These are phyloP conservation scores for Galerucella pusilla DNA, from an alignment of 2,888 invertebrate species.

Conservation along the genomic window DNA sequence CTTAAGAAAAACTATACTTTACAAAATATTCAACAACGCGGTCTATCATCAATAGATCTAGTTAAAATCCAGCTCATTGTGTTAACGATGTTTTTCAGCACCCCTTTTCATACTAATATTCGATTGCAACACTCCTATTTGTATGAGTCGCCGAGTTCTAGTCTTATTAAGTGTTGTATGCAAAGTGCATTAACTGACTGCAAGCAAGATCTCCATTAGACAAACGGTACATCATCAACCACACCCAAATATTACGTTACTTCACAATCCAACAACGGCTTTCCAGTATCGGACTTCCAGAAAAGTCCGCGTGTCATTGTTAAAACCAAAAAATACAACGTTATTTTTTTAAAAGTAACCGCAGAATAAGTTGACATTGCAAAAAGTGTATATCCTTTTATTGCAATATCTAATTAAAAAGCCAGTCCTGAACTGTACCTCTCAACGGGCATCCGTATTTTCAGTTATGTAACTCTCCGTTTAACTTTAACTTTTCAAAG, in stretches of 20 bases:
- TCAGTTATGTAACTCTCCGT: slow-evolving; percentile 37
- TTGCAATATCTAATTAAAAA: too few species aligned
- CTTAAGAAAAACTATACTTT: not conserved
- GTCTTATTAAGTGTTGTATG: not conserved
- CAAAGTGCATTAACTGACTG: slow-evolving; percentile 13
- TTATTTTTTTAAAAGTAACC: not conserved
- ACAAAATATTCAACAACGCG: not conserved
- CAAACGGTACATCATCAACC: slow-evolving; percentile 36
- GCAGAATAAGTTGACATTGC: too few species aligned
- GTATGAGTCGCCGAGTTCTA: not conserved
- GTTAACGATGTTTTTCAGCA: not conserved
- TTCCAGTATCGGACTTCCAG: slow-evolving; percentile 1
- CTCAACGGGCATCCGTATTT: slow-evolving; percentile 32
- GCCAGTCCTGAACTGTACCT: not conserved
- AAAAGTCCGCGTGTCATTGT: too few species aligned
- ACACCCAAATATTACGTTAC: slow-evolving; percentile 41
- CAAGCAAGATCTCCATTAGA: slow-evolving; percentile 34
- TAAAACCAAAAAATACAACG: not conserved
- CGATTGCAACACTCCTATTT: not conserved
- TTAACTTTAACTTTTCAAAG: slow-evolving; percentile 32
- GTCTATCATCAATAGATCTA: not conserved
- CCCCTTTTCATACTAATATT: not conserved
- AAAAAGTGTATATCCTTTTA: too few species aligned
- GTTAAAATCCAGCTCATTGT: not conserved
- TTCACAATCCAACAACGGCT: slow-evolving; percentile 21